These are phyloP conservation scores for Oscheius sp. DNA, from an alignment of 2,888 invertebrate genomes.

Conservation along the genomic window DNA sequence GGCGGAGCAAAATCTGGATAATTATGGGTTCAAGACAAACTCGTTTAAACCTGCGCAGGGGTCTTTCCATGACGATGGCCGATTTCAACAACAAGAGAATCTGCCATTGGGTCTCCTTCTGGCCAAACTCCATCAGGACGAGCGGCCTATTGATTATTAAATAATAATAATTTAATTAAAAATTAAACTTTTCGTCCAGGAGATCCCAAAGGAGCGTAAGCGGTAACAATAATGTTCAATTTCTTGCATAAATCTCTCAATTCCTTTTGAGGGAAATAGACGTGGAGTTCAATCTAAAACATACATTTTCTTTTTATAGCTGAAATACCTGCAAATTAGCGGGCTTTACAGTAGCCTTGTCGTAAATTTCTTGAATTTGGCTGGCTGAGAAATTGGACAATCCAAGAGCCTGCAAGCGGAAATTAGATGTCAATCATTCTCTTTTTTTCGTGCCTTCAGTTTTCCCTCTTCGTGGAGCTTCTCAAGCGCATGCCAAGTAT, in stretches of 20 bases:
- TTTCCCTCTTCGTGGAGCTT: conserved; percentile 52
- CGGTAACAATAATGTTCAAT: conserved; percentile 75
- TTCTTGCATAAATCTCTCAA: conserved; percentile 76
- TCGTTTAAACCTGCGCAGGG: conserved; percentile 45
- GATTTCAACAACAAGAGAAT: conserved; percentile 43
- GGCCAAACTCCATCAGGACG: conserved; percentile 52
- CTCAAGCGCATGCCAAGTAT: conserved; percentile 62
- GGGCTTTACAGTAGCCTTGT: conserved; percentile 63
- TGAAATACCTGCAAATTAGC: conserved; percentile 59
- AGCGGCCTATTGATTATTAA: conserved; percentile 47
- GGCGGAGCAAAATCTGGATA: conserved; percentile 48
- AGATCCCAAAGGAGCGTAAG: conserved; percentile 56
- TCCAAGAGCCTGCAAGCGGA: conserved; percentile 53
- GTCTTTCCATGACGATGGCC: conserved; percentile 53
- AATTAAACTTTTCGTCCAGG: conserved; percentile 46
- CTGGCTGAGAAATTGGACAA: conserved; percentile 63
- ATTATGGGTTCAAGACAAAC: neutral
- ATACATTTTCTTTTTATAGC: neutral
- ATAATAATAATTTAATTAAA: neutral
- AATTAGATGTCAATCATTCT: neutral
- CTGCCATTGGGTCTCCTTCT: conserved; percentile 48
- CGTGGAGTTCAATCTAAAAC: conserved; percentile 80
- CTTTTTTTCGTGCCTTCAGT: conserved; percentile 36
- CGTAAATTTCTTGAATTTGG: conserved; percentile 63
- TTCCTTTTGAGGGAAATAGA: conserved; percentile 80